Evolutionary conservation across 1,140 invertebrate genomes (phyloP).

Genomic region (Geopemphigus sp.): DNA sequence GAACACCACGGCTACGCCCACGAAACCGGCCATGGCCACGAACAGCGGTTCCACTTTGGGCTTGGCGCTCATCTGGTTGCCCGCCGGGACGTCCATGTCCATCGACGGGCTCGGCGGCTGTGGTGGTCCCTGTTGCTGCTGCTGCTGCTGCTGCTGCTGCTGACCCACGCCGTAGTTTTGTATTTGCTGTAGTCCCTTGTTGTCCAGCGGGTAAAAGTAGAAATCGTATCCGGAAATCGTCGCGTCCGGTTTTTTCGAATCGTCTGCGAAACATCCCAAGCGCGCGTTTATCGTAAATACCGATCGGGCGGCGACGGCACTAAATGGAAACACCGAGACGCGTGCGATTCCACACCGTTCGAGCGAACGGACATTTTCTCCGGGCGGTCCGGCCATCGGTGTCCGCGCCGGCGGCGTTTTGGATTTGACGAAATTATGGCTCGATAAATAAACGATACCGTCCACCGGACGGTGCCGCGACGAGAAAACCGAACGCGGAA

Average conservation of each 20-base stretch:
- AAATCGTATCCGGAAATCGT: conserved; percentile 17
- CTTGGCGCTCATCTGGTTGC: conserved; percentile 50
- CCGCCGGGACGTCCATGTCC: neutral
- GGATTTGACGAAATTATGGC: no score
- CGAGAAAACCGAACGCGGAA: no score
- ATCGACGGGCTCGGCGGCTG: neutral
- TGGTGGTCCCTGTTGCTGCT: neutral
- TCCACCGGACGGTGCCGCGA: no score
- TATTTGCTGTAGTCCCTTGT: neutral
- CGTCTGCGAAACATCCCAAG: neutral
- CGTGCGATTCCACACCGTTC: no score
- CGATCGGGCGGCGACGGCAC: no score
- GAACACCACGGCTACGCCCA: conserved; percentile 58
- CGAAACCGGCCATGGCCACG: conserved; percentile 58
- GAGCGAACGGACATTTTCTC: no score
- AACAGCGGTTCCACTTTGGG: conserved; percentile 57
- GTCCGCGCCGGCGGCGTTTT: no score
- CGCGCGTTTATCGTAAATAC: no score
- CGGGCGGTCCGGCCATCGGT: no score
- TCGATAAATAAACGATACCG: no score
- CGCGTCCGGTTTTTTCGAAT: neutral
- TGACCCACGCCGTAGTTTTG: neutral
- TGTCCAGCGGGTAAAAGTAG: conserved; percentile 24
- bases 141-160: neutral
- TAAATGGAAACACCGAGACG: no score